Evolutionary conservation across 2,113 vertebrate species (phyloP), one percentile per base, ranked within the genome.

Genomic region (Engraulis encrasicolus): DNA sequence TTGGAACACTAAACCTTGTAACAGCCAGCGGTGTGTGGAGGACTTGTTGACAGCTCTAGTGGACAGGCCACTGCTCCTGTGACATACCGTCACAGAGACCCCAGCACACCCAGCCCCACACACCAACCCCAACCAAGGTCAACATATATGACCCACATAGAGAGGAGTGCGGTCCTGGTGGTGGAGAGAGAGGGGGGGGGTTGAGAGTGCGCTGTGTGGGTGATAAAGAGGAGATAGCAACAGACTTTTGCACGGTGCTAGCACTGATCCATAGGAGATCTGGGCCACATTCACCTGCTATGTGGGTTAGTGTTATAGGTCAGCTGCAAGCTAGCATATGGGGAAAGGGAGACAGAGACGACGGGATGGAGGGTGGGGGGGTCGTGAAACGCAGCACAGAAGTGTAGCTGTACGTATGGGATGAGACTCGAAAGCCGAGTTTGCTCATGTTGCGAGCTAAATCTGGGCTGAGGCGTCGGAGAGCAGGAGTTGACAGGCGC

Each of bases 61-160:
- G 58, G 58, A 66, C 58, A 66, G 15, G 58, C 58, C 58, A 66
- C 58, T 66, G 58, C 58, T 66, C n/a, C n/a, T n/a, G 58, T 31
- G 58, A 31, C 58, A 66, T 27, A 27, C n/a, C 14, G 58, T 12
- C 23, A 66, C 23, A 66, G 58, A n/a, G 58, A 66, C 23, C 58
- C 58, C 1, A n/a, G 7, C 58, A n/a, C n/a, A n/a, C n/a, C n/a
- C n/a, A n/a, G n/a, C n/a, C n/a, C n/a, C n/a, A n/a, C n/a, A n/a
- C n/a, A n/a, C n/a, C n/a, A n/a, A n/a, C n/a, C n/a, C n/a, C n/a
- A n/a, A n/a, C n/a, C n/a, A n/a, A n/a, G n/a, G n/a, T n/a, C 31
- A 27, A 66, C 58, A 66, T 11, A 66, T 31, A 66, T 27, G 11
- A 31, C 58, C n/a, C 23, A 66, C 58, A 66, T 27, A 66, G 23